Evolutionary conservation across 2,888 invertebrate species (phyloP), one percentile per base, ranked within the genome.

Genomic region (Trichacis sp.): DNA sequence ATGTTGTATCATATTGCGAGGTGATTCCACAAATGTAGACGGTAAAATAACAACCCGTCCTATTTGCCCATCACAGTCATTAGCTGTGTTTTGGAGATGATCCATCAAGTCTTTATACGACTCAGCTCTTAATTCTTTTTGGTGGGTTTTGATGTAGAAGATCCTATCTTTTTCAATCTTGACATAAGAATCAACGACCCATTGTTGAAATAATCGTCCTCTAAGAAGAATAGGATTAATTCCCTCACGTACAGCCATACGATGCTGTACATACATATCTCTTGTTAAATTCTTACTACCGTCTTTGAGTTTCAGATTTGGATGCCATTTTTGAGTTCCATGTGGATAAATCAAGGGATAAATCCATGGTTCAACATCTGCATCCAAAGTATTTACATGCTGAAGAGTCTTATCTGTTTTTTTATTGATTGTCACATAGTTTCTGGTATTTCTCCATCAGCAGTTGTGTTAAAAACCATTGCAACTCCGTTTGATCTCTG

Each of bases 401-500:
- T 63, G 50, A 50, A 72, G 55, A 18, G 43, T 14, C 60, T 57
- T 64, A 5, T 65, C 62, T 38, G 52, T 54, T 49, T 51, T 62
- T 29, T 72, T 64, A 11, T 64, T 46, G 20, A 69, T 64, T 40
- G 45, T 36, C 1, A 68, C 59, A 9, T 61, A 68, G 61, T 66
- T 42, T 73, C 64, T n/a, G 67, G 68, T 49, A 72, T 69, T 50
- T 70, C 70, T 11, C 68, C 68, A 52, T 71, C 68, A 15, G 67
- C 68, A 18, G 57, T 64, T 1, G 63, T 69, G 12, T 55, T 57
- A 59, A 71, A 69, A 9, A 71, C 51, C 1, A 68, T 68, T 30
- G 70, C 69, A 14, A 71, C 71, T 63, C 70, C 68, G 51, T 70
- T 70, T 3, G 4, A 24, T 24, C 24, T 24, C 24, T 24, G 24